phyloP scores from a whole-genome alignment of 2,113 vertebrate genomes.

The Porphyrio hochstetteri region DNA sequence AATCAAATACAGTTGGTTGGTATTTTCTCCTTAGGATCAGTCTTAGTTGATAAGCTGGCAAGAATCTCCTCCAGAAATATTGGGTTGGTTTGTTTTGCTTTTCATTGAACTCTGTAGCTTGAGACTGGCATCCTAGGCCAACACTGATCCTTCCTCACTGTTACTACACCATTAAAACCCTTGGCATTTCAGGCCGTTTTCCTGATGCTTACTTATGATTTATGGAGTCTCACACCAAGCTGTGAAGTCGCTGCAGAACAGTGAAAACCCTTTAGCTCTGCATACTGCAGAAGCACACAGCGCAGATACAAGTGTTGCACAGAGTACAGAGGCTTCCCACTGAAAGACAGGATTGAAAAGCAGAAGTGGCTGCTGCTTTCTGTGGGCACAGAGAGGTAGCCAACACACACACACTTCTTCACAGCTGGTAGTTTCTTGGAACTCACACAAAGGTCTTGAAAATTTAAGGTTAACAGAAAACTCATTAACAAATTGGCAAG shows the following conservation, averaged over 20 bases:
- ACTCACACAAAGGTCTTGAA: background rate
- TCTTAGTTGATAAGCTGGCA: background rate
- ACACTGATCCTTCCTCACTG: no score
- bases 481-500: background rate
- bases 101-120: background rate
- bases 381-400: background rate
- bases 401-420: background rate
- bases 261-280: background rate
- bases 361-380: background rate
- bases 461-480: background rate
- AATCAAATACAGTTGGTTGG: background rate
- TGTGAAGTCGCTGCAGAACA: background rate
- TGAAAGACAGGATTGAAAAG: background rate
- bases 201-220: background rate
- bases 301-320: no score
- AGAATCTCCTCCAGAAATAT: background rate
- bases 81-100: background rate
- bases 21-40: background rate
- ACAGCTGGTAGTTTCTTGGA: background rate
- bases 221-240: background rate
- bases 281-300: background rate
- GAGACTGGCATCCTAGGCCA: rapidly evolving
- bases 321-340: background rate
- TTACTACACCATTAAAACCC: background rate
- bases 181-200: background rate